Base-by-base conservation (phyloP, 2,888 invertebrate genomes). In the Orthosia cruda region DNA sequence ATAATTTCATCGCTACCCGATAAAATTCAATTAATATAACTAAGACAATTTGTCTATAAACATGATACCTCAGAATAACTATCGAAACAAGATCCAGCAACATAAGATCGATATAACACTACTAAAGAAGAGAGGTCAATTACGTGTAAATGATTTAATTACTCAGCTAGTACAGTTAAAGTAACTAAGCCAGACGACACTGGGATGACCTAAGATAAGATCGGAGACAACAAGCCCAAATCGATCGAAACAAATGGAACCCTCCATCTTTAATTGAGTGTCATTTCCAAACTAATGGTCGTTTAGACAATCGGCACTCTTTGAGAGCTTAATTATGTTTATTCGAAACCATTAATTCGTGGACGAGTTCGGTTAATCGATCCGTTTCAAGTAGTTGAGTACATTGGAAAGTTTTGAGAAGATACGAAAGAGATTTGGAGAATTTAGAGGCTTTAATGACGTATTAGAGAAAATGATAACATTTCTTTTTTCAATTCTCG, bases 251-350 rank as follows among this genome's bases (percentile, higher is more conserved):
- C 89, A 91, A 93, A 93, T 90, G 89, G 83, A 80, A 61, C 78
- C 83, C 40, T 40, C 40, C 81, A 85, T 88, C 90, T 93, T 92
- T 94, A 95, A 95, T 94, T 93, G 92, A 92, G 91, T 93, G 93
- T 95, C 91, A 93, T 94, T 94, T 90, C 88, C 87, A 91, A 94
- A 92, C 91, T 92, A 93, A 93, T 93, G 92, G 91, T 84, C 81
- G 84, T 87, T 88, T 90, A 93, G 94, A 93, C 94, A 91, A 94
- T 94, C 95, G 95, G 94, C 92, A 83, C 86, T 90, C 93, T 95
- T 95, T 95, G 92, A 94, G 93, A 94, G 93, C 93, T 95, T 95
- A 95, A 96, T 96, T 95, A 95, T 95, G 94, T 96, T 95, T 95
- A 95, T 95, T 91, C 86, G 91, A 89, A 92, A 87, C 93, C 95